Evolutionary conservation across 37 sponge, comb jelly and placozoan species (phyloP).

Genomic region (Petrosia ficiformis): DNA sequence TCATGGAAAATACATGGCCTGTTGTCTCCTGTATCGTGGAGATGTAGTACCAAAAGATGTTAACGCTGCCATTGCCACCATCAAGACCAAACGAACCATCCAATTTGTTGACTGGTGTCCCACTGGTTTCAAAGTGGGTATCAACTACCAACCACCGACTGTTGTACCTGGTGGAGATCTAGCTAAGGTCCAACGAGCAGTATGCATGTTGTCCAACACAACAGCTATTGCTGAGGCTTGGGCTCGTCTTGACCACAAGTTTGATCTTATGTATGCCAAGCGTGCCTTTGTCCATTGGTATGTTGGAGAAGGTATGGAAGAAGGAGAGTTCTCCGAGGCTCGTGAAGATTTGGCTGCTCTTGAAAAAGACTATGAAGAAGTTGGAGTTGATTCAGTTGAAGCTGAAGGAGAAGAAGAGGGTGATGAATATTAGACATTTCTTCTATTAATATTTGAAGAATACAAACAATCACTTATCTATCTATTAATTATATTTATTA

Average conservation of each 20-base stretch:
- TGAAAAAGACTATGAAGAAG: conserved; percentile 91
- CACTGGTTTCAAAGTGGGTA: conserved; percentile 96
- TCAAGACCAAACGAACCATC: conserved; percentile 89
- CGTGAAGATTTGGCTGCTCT: conserved; percentile 90
- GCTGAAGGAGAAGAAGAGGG: conserved; percentile 81
- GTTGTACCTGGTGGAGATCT: conserved; percentile 92
- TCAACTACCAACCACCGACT: conserved; percentile 97
- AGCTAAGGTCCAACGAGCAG: conserved; percentile 89
- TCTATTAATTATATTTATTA: too few species aligned
- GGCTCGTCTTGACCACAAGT: conserved; percentile 94
- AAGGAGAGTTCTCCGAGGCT: conserved; percentile 92
- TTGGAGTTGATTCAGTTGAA: conserved; percentile 76
- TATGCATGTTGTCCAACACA: conserved; percentile 95
- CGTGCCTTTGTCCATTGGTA: conserved; percentile 97
- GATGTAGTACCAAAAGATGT: conserved; percentile 96
- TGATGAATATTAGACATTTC: conserved; percentile 73
- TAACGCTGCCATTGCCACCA: conserved; percentile 85
- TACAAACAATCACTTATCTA: too few species aligned
- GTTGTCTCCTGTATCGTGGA: conserved; percentile 90
- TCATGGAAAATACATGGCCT: conserved; percentile 95
- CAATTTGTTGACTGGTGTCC: conserved; percentile 98
- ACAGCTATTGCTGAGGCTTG: conserved; percentile 94
- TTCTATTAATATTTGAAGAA: neutral
- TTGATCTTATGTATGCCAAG: conserved; percentile 96
- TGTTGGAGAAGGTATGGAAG: conserved; percentile 95